Base-by-base conservation (phyloP, 2,113 vertebrate genomes). In the Setophaga kirtlandii region DNA sequence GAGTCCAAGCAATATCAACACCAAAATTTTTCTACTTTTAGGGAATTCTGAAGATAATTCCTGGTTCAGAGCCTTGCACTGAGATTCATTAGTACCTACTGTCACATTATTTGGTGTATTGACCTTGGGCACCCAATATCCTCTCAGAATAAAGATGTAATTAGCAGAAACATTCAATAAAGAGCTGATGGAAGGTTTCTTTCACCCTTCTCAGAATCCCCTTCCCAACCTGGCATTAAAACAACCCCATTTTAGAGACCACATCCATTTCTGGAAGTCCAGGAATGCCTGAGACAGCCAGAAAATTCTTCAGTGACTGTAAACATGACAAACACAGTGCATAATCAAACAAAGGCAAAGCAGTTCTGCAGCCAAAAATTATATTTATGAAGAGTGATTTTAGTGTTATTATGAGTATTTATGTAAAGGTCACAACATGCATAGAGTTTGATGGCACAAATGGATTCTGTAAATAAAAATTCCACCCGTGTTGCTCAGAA, bases 281-380 rank as follows among this genome's bases (percentile, higher is more conserved):
- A 63, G 42, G 46, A 90, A 80, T 28, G 39, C 31, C 35, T 42
- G 58, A 88, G 39, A 81, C 13, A 69, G 76, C 52, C 83, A 90
- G 41, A 59, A 90, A 87, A 87, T 44, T 33, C 88, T n/a, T 23
- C 19, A 89, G 67, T 42, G 50, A 50, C 59, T 59, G 64, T 41
- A 93, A 94, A 81, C 68, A 68, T 10, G n/a, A 89, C 56, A 90
- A 87, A 90, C 4, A 39, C 24, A 44, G 30, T 1, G 44, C 59
- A 68, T n/a, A 95, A 80, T 20, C 76, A 93, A 96, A 91, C 69
- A 94, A 94, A 92, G 60, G 41, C 71, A 52, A 87, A 91, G 77
- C 69, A 75, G 28, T 17, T 70, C 52, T 21, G 56, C 39, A 37
- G 81, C 83, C 94, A 93, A 30, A 87, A 81, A 52, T 3, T 7